These are phyloP conservation scores for Callinectes sapidus DNA, from an alignment of 2,888 invertebrate species.

Conservation along the genomic window DNA sequence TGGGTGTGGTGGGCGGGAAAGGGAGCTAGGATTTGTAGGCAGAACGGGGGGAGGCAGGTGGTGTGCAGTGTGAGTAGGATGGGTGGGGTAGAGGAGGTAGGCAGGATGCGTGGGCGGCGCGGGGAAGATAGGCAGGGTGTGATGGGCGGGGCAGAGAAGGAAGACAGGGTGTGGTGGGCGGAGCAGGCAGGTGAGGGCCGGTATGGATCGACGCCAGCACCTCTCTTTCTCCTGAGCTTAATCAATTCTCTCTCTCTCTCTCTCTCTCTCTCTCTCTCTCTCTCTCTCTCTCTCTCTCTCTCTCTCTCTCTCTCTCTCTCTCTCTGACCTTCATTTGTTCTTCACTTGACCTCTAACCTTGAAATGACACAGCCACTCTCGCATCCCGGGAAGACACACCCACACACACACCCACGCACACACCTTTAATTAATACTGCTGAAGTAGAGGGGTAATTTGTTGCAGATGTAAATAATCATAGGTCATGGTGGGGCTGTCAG, in stretches of 20 bases:
- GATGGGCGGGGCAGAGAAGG: slow-evolving; percentile 10
- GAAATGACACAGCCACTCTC: slow-evolving; percentile 23
- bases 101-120: background rate
- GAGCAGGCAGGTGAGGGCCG: background rate
- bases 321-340: slow-evolving; percentile 21
- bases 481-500: slow-evolving; percentile 4
- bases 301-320: background rate
- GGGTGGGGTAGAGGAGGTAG: background rate
- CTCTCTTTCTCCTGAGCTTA: background rate
- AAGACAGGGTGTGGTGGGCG: slow-evolving; percentile 21
- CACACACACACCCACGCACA: slow-evolving; percentile 18
- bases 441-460: background rate
- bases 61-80: background rate
- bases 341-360: slow-evolving; percentile 14
- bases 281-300: slow-evolving; percentile 37
- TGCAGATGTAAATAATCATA: background rate
- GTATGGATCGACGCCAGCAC: background rate
- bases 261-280: slow-evolving; percentile 44
- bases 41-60: background rate
- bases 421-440: background rate
- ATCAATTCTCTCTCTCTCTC: slow-evolving; percentile 46
- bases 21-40: background rate
- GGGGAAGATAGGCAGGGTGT: background rate
- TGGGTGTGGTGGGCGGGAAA: background rate
- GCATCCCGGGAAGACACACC: background rate